Conservation (phyloP, 1,140 invertebrate genomes). For the Lepidurus apus region DNA sequence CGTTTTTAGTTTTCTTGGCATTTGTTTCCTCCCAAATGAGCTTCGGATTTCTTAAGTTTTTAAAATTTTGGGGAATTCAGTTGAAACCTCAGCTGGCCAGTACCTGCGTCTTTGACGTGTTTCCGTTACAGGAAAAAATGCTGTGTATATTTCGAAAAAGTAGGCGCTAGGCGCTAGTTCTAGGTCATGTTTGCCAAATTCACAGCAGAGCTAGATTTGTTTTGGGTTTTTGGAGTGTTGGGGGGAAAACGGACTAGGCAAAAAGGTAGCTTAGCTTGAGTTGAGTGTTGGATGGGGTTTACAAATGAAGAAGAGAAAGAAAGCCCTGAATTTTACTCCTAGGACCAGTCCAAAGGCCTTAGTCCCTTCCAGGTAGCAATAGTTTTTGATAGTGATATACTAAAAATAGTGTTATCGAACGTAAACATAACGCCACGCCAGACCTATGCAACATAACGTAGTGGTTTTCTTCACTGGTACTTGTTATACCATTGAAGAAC, state of each 20-base stretch:
- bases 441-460: constrained; percentile 6
- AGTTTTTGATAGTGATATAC: constrained; percentile 60
- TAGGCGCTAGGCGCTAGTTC: constrained; percentile 48
- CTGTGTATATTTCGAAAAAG: constrained; percentile 51
- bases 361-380: constrained; percentile 57
- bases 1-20: no score
- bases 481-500: not conserved
- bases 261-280: not conserved
- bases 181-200: constrained; percentile 43
- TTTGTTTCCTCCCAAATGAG: no score
- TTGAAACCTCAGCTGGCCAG: constrained; percentile 2
- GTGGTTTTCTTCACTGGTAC: constrained; percentile 2
- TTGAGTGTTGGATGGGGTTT: not conserved
- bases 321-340: constrained; percentile 41
- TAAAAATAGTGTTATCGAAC: constrained; percentile 50
- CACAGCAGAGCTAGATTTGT: no score
- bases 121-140: constrained; percentile 39
- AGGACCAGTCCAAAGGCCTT: constrained; percentile 44
- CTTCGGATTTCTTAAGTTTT: no score
- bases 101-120: constrained; percentile 25
- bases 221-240: constrained; percentile 43
- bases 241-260: not conserved
- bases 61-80: not conserved
- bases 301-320: constrained; percentile 36
- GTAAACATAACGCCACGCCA: constrained; percentile 5